phyloP scores from a whole-genome alignment of 2,888 invertebrate genomes.

The Odontocerum albicorne region DNA sequence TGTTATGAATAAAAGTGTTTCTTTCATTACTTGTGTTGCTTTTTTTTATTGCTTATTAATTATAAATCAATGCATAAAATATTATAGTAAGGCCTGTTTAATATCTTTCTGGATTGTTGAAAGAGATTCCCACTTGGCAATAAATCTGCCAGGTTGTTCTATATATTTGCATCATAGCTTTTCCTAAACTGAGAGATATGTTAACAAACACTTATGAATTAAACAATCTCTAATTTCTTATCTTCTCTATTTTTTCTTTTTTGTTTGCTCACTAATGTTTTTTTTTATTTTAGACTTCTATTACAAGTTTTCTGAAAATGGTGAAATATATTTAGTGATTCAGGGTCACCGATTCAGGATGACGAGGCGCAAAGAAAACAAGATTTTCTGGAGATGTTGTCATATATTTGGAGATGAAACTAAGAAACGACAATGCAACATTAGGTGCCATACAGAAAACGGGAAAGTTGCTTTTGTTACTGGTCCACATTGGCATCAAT shows the following conservation, averaged over 20 bases:
- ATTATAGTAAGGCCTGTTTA: no score
- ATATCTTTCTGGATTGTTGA: no score
- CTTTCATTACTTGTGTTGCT: no score
- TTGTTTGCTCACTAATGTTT: not conserved
- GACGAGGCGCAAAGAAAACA: slow-evolving; percentile 16
- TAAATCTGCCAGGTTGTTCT: no score
- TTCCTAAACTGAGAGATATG: no score
- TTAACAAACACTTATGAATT: no score
- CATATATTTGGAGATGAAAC: not conserved
- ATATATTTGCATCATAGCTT: no score
- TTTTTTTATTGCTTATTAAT: no score
- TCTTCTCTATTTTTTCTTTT: not conserved
- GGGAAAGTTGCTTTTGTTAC: slow-evolving; percentile 22
- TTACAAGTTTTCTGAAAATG: slow-evolving; percentile 37
- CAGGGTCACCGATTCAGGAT: slow-evolving; percentile 13
- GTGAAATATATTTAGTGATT: slow-evolving; percentile 10
- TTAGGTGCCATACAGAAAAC: slow-evolving; percentile 24
- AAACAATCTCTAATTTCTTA: no score
- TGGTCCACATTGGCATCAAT: slow-evolving; percentile 11
- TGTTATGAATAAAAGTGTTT: no score
- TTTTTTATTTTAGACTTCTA: slow-evolving; percentile 13
- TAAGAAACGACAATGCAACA: slow-evolving; percentile 13
- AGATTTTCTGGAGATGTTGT: slow-evolving; percentile 23
- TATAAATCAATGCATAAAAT: no score
- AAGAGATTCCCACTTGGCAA: no score